These are phyloP conservation scores for Holacanthella duospinosa DNA, from an alignment of 2,888 invertebrate genomes.

Conservation along the genomic window DNA sequence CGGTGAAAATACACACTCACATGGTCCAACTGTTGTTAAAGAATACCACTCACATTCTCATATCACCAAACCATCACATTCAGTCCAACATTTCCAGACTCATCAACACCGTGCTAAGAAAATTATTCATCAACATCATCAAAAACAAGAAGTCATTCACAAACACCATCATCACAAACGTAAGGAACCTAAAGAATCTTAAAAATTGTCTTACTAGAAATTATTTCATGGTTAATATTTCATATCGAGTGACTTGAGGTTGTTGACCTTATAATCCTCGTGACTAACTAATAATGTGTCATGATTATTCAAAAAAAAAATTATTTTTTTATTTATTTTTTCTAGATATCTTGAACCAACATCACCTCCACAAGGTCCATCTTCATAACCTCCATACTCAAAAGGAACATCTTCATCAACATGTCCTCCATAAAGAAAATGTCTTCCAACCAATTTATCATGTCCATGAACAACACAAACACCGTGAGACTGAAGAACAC, in stretches of 20 bases:
- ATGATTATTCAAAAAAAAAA: too few relatives aligned
- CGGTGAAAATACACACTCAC: slow-evolving; percentile 11
- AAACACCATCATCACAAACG: slow-evolving; percentile 21
- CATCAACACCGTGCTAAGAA: slow-evolving; percentile 12
- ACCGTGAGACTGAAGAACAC: slow-evolving; percentile 10
- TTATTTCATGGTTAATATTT: too few relatives aligned
- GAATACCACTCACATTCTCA: slow-evolving; percentile 16
- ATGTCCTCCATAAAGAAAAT: slow-evolving; percentile 1
- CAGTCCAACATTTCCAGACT: slow-evolving; percentile 14
- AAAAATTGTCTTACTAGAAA: too few relatives aligned
- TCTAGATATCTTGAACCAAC: slow-evolving; percentile 16
- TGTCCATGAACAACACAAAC: slow-evolving; percentile 11
- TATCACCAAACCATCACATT: slow-evolving; percentile 11
- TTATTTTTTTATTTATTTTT: too few relatives aligned
- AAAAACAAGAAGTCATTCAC: slow-evolving; percentile 17
- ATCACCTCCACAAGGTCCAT: slow-evolving; percentile 18
- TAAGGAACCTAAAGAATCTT: too few relatives aligned
- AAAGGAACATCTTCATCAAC: neutral
- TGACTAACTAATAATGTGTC: too few relatives aligned
- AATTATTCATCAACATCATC: slow-evolving; percentile 18
- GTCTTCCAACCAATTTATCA: slow-evolving; percentile 18
- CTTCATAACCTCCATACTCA: slow-evolving; percentile 12
- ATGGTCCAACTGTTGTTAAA: slow-evolving; percentile 12
- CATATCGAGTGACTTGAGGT: too few relatives aligned
- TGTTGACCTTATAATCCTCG: too few relatives aligned